phyloP scores from a whole-genome alignment of 2,113 vertebrate genomes.

The Pollachius pollachius region DNA sequence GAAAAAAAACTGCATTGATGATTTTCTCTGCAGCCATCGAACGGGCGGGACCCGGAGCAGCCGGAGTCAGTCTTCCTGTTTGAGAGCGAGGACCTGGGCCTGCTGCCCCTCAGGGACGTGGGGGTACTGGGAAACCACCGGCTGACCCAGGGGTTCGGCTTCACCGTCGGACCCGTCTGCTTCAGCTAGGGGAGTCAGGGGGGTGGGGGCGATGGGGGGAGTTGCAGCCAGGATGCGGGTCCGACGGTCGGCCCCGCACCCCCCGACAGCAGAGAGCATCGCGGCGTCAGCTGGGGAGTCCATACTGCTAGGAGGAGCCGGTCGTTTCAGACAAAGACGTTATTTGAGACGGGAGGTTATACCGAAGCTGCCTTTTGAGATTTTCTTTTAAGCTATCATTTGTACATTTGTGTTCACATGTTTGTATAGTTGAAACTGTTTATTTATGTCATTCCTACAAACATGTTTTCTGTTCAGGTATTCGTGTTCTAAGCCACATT shows the following conservation, averaged over 20 bases:
- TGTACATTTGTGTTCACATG: constrained; percentile 47
- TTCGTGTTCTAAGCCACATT: constrained; percentile 22
- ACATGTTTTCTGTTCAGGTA: constrained; percentile 13
- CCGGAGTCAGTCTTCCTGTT: constrained; percentile 77
- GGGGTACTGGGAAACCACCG: constrained; percentile 74
- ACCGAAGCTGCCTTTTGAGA: constrained; percentile 24
- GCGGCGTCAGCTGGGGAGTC: neutral
- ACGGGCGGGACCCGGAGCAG: constrained; percentile 57
- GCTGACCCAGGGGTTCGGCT: constrained; percentile 73
- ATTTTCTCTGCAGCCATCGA: constrained; percentile 33
- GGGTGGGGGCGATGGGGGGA: neutral
- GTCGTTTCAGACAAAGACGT: neutral
- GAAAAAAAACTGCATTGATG: too few species aligned
- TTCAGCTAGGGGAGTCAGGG: constrained; percentile 69
- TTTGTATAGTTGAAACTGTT: constrained; percentile 31
- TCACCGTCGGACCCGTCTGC: constrained; percentile 81
- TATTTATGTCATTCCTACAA: constrained; percentile 51
- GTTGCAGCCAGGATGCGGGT: neutral
- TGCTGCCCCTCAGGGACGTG: constrained; percentile 81
- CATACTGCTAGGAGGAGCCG: neutral
- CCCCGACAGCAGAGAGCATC: neutral
- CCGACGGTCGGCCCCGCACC: neutral
- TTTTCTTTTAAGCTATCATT: constrained; percentile 20
- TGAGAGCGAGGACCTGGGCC: constrained; percentile 71
- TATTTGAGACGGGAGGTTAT: constrained; percentile 3